These are phyloP conservation scores for Sus cebifrons DNA, from an alignment of 2,797 vertebrate genomes.

Conservation along the genomic window DNA sequence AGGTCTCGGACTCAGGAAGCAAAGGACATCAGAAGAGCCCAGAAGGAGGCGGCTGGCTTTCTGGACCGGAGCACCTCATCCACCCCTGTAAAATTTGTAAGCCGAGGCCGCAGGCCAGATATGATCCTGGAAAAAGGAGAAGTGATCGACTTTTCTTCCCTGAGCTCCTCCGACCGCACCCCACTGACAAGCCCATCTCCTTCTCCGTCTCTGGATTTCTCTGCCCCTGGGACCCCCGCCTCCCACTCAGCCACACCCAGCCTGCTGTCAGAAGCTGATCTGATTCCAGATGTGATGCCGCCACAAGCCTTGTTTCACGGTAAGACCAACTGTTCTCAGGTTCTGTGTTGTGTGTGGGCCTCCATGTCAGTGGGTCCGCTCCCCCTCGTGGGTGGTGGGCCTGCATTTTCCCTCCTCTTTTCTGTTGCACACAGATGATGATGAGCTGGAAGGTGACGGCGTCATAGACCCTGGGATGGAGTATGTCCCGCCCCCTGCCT, in stretches of 20 bases:
- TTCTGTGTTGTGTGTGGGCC: background rate
- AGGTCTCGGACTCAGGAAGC: slow-evolving; percentile 97
- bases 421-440: slow-evolving; percentile 93
- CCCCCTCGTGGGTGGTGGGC: background rate
- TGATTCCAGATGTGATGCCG: slow-evolving; percentile 98
- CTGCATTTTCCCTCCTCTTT: background rate
- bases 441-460: slow-evolving; percentile 96
- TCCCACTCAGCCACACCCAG: slow-evolving; percentile 98
- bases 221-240: slow-evolving; percentile 96
- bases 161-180: slow-evolving; percentile 97
- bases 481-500: slow-evolving; percentile 93
- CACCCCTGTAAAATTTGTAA: slow-evolving; percentile 94
- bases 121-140: slow-evolving; percentile 96
- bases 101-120: slow-evolving; percentile 92
- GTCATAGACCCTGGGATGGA: slow-evolving; percentile 98
- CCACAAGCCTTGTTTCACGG: slow-evolving; percentile 98
- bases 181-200: slow-evolving; percentile 97
- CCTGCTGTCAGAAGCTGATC: slow-evolving; percentile 97
- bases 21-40: slow-evolving; percentile 97
- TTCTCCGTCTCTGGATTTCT: slow-evolving; percentile 97
- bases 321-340: slow-evolving; percentile 86
- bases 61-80: slow-evolving; percentile 93
- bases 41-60: slow-evolving; percentile 95
- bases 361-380: background rate
- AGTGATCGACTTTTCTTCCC: slow-evolving; percentile 97